phyloP scores from a whole-genome alignment of 2,888 invertebrate species.

The Parochlus steinenii region DNA sequence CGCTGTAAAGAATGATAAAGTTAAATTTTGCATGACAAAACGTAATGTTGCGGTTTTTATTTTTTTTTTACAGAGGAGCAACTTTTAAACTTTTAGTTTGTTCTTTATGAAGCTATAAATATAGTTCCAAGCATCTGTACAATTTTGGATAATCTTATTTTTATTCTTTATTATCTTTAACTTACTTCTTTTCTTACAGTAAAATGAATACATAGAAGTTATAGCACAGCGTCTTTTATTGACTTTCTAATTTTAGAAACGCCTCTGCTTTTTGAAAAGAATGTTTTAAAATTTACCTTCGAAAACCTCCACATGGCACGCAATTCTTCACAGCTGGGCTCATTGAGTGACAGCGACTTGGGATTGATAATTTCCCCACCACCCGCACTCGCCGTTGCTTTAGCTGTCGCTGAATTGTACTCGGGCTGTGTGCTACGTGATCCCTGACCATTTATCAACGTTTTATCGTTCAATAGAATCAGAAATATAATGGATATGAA shows the following conservation, averaged over 20 bases:
- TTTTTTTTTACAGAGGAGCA: neutral
- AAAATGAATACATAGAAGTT: too few species aligned
- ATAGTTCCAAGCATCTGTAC: too few species aligned
- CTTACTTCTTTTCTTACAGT: too few species aligned
- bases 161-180: too few species aligned
- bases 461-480: conserved; percentile 9
- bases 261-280: neutral
- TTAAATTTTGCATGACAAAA: too few species aligned
- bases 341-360: conserved; percentile 29
- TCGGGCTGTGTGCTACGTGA: conserved; percentile 3
- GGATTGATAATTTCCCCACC: conserved; percentile 24
- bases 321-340: conserved; percentile 74
- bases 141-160: too few species aligned
- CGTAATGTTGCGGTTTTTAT: conserved; percentile 14
- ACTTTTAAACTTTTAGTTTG: neutral
- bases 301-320: conserved; percentile 71
- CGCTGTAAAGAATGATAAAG: conserved; percentile 76
- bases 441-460: conserved; percentile 7
- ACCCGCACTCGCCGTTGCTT: conserved; percentile 6
- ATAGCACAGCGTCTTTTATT: too few species aligned
- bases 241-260: too few species aligned
- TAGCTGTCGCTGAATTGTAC: too few species aligned
- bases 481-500: conserved; percentile 9
- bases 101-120: too few species aligned
- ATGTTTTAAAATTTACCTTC: neutral